phyloP scores from a whole-genome alignment of 2,113 vertebrate species.

The rabbit (Oryctolagus cuniculus) region DNA sequence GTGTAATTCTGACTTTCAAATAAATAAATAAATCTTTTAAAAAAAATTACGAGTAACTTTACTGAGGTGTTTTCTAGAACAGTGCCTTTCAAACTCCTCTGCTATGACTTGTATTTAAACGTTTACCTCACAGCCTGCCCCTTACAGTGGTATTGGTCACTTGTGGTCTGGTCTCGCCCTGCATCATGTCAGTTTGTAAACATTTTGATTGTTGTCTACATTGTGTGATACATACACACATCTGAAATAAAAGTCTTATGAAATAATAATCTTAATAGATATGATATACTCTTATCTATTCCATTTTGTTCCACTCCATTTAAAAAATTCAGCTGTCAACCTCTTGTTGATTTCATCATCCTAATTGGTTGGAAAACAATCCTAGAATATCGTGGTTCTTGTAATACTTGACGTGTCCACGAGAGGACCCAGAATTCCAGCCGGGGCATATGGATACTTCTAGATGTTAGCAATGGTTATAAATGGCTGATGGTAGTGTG shows the following conservation, averaged over 20 bases:
- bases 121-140: neutral
- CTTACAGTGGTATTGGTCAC: neutral
- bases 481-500: neutral
- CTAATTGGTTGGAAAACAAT: neutral
- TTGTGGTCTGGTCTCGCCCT: neutral
- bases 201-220: neutral
- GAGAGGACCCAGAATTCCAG: constrained; percentile 8
- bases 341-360: neutral
- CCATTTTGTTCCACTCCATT: neutral
- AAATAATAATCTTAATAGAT: neutral
- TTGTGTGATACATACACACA: neutral
- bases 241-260: neutral
- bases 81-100: neutral
- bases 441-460: neutral
- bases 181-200: neutral
- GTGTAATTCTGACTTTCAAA: too few species aligned
- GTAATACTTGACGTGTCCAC: neutral
- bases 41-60: neutral
- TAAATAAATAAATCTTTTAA: too few species aligned
- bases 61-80: neutral
- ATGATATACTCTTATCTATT: neutral
- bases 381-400: neutral
- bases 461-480: neutral
- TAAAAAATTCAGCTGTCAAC: constrained; percentile 1
- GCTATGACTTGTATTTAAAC: neutral